Conservation (phyloP, 1,140 invertebrate genomes). For the Diabrotica undecimpunctata region DNA sequence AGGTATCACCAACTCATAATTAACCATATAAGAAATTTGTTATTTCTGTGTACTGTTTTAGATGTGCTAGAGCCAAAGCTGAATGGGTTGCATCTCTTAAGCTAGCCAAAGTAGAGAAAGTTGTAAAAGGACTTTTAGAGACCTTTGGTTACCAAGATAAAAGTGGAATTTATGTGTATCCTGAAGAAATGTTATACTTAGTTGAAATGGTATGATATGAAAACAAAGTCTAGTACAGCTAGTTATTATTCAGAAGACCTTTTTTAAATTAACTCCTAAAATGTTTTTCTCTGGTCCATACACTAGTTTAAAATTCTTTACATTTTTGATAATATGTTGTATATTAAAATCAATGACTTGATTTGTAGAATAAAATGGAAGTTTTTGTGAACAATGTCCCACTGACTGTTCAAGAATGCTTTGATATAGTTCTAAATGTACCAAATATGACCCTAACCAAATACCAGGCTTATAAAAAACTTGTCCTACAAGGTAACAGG, state of each 20-base stretch:
- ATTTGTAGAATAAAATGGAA: conserved; percentile 42
- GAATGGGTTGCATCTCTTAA: conserved; percentile 30
- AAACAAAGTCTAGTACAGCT: background rate
- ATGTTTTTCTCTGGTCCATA: no score
- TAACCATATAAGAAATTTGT: no score
- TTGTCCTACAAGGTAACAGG: conserved; percentile 36
- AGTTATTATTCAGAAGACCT: background rate
- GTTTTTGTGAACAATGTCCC: conserved; percentile 31
- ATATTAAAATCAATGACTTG: no score
- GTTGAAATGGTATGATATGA: conserved; percentile 41
- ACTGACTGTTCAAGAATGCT: conserved; percentile 42
- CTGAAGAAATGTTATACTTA: conserved; percentile 45
- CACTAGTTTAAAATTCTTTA: no score
- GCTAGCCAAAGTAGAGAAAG: conserved; percentile 31
- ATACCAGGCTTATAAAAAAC: conserved; percentile 41
- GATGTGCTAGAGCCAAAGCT: conserved; percentile 29
- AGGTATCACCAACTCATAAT: background rate
- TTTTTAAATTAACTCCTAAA: no score
- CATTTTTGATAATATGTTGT: no score
- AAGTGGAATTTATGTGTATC: conserved; percentile 34
- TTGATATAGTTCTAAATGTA: conserved; percentile 30
- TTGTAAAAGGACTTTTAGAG: conserved; percentile 27
- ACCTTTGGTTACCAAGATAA: conserved; percentile 37
- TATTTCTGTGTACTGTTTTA: conserved; percentile 23
- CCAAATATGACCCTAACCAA: conserved; percentile 28